Evolutionary conservation across 2,113 vertebrate genomes (phyloP).

Genomic region (Genyomyrus donnyi): DNA sequence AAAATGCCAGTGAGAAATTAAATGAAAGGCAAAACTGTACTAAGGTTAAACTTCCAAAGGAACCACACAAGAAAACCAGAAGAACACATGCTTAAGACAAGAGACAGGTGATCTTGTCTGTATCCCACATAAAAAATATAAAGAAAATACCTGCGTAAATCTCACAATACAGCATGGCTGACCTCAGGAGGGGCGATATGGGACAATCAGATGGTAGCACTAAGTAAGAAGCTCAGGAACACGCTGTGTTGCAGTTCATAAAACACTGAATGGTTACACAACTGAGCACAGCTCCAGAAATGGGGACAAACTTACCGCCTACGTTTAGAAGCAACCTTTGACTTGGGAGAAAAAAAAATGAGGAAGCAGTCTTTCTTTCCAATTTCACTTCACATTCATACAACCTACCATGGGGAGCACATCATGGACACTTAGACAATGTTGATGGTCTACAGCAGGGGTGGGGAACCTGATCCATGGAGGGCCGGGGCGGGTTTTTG

Average conservation of each 20-base stretch:
- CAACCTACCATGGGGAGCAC: not conserved
- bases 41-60: not conserved
- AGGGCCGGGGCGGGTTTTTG: not conserved
- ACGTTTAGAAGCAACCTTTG: not conserved
- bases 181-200: not conserved
- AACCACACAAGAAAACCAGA: not conserved
- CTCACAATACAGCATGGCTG: constrained; percentile 52
- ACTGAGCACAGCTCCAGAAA: not conserved
- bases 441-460: not conserved
- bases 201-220: not conserved
- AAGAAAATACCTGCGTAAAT: constrained; percentile 52
- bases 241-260: not conserved
- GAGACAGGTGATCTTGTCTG: not conserved
- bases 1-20: too few species aligned
- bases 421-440: not conserved
- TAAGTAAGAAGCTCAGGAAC: not conserved
- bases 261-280: not conserved
- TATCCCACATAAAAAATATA: not conserved
- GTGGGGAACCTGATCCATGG: not conserved
- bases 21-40: not conserved
- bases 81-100: not conserved
- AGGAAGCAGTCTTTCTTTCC: constrained; percentile 38
- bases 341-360: constrained; percentile 20
- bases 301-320: not conserved
- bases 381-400: constrained; percentile 31